Base-by-base conservation (phyloP, 2,888 invertebrate genomes). In the Pyrrhia umbra region DNA sequence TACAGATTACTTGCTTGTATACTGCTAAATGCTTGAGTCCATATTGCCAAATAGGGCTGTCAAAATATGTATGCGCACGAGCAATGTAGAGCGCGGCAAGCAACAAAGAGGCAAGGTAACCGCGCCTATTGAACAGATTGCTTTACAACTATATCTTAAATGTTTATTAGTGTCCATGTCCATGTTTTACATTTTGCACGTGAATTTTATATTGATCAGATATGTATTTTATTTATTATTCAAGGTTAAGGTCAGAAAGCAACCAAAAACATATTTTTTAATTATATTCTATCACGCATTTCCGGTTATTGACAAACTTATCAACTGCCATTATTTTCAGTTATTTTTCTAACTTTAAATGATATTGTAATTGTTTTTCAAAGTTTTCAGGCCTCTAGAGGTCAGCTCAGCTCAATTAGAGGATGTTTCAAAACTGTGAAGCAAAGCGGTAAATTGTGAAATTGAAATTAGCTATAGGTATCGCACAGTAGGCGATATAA, bases 1-100 rank as follows among this genome's bases (percentile, higher is more conserved):
- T 62, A 74, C 82, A 73, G 77, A 75, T 78, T 80, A 80, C 73
- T 77, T 78, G 79, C 77, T 70, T 79, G 78, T 76, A 63, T 52
- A 66, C 68, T 66, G 81, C 75, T 86, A 88, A 88, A 84, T 80
- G 65, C 54, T 76, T 51, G 59, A 82, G 80, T 83, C 81, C 87
- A 89, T 83, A 87, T 82, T 82, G 75, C 80, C 73, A 77, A 69
- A 77, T 79, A 87, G 83, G 86, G 86, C 74, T 88, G 84, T 66
- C 83, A 71, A 77, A n/a, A 75, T 77, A 65, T 51, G 56, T 42
- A 60, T 68, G 66, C 57, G 56, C 50, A 43, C 46, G 9, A 39
- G 57, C 40, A 70, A 79, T 71, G 50, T 68, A 42, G 80, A 76
- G 60, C 71, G 68, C 59, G 61, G 72, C 56, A 50, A 68, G 42